Evolutionary conservation across 2,888 invertebrate species (phyloP), one percentile per base, ranked within the genome.

Genomic region (Latrodectus hesperus): DNA sequence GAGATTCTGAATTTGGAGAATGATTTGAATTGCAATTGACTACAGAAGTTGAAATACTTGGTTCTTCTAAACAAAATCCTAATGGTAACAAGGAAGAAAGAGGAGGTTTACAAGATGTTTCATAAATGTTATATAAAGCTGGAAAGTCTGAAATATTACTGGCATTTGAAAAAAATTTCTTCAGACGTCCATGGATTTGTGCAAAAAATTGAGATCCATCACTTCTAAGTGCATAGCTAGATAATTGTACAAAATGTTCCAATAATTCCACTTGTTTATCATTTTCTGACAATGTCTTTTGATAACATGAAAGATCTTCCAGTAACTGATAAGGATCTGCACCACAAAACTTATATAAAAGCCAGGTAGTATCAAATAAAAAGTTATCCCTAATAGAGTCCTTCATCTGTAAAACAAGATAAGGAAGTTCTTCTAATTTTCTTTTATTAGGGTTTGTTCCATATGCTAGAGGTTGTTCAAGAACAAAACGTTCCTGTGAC

Each of bases 171-270:
- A 93, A 91, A 75, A 92, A 91, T 38, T 91, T 91, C 49, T 92
- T 91, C 26, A 93, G 91, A 72, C 93, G 91, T 14, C 93, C 93
- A 76, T 93, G 94, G 89, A 95, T 92, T 89, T 96, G 94, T 8
- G 96, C 95, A 91, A 95, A 96, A 91, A 97, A 95, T 92, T 97
- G 97, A 91, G 95, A 94, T 64, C 96, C 96, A 92, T 97, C 97
- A 90, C 96, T 96, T 91, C 95, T 95, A 82, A 97, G 92, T 38
- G 96, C 95, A 91, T 94, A 94, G 10, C 95, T 94, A 90, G 96
- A 95, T 0, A 94, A 93, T 92, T 95, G 95, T 87, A 97, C 93
- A 89, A 96, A 94, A 90, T 95, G 94, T 91, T 94, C 94, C 5
- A 96, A 92, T 16, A 86, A 70, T 67, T 81, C 85, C 26, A 81